phyloP scores from a whole-genome alignment of 2,888 invertebrate species.

The Mesorhabditis spiculigera region DNA sequence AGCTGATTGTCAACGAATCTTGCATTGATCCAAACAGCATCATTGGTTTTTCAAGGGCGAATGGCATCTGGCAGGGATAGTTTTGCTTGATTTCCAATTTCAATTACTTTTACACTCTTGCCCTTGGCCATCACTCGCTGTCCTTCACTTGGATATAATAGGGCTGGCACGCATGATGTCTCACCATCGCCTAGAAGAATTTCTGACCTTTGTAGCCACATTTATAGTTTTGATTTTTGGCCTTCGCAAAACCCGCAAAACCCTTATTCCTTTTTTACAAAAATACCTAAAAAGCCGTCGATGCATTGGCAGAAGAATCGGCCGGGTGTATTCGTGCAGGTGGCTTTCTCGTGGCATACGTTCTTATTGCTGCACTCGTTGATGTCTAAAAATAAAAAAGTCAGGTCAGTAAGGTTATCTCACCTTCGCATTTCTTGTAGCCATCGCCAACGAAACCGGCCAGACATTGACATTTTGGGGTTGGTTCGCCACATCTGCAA shows the following conservation, averaged over 20 bases:
- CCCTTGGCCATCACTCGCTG: slow-evolving; percentile 42
- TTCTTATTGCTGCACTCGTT: slow-evolving; percentile 47
- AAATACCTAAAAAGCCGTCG: slow-evolving; percentile 46
- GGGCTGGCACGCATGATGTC: slow-evolving; percentile 42
- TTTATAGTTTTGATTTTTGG: not conserved
- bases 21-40: slow-evolving; percentile 46
- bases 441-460: slow-evolving; percentile 56
- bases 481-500: slow-evolving; percentile 47
- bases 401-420: not conserved
- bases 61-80: slow-evolving; percentile 32
- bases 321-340: slow-evolving; percentile 57
- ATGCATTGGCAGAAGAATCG: slow-evolving; percentile 55
- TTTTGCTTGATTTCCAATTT: slow-evolving; percentile 22
- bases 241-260: too few species aligned
- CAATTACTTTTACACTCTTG: slow-evolving; percentile 10
- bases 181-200: slow-evolving; percentile 43
- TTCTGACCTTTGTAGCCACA: too few species aligned
- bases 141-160: slow-evolving; percentile 45
- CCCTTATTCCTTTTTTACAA: not conserved
- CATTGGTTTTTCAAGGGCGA: slow-evolving; percentile 39
- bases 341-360: slow-evolving; percentile 50
- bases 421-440: slow-evolving; percentile 45
- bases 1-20: slow-evolving; percentile 45
- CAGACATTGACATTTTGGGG: slow-evolving; percentile 53
- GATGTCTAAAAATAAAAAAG: slow-evolving; percentile 31